Conservation (phyloP, 2,113 vertebrate genomes). For the Myotis lucifugus region DNA sequence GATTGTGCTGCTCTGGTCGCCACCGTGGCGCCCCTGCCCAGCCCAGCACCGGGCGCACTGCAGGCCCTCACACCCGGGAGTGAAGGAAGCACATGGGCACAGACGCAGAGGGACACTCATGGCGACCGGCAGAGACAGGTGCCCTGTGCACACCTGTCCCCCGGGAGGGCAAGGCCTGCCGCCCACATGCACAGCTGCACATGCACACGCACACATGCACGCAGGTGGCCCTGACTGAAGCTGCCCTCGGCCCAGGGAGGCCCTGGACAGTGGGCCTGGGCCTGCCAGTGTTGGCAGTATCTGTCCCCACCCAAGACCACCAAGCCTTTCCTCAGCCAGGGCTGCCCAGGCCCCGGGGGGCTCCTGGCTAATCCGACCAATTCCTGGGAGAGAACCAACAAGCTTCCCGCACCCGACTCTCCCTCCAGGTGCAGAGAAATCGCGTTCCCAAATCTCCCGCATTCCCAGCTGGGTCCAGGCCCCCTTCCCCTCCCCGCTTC, state of each 20-base stretch:
- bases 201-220: fast-evolving
- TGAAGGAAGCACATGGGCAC: not conserved
- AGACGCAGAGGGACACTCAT: not conserved
- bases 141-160: fast-evolving
- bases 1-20: not conserved
- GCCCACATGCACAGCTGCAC: no score
- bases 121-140: not conserved
- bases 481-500: no score
- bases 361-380: not conserved
- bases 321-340: not conserved
- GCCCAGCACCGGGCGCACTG: fast-evolving
- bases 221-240: not conserved
- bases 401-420: not conserved
- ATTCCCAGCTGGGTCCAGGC: fast-evolving
- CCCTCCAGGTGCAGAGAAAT: not conserved
- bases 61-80: fast-evolving
- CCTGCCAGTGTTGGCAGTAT: no score
- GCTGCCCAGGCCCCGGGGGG: not conserved
- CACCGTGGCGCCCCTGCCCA: not conserved
- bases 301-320: not conserved
- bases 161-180: not conserved
- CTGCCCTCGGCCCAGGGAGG: not conserved
- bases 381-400: not conserved
- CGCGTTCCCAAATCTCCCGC: fast-evolving
- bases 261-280: no score